Base-by-base conservation (phyloP, 1,140 invertebrate genomes). In the Lucilia cuprina region DNA sequence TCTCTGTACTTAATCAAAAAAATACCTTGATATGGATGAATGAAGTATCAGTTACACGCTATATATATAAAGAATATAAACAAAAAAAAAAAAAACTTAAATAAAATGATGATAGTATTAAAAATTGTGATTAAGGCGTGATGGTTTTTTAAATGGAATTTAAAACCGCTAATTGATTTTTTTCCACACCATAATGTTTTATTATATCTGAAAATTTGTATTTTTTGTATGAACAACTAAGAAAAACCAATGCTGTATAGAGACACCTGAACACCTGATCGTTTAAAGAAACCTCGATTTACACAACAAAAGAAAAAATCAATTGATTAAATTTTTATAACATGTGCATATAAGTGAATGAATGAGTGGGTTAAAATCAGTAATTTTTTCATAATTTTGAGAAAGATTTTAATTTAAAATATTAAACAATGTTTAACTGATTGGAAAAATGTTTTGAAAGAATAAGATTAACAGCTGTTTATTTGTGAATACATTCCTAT, bases 101-200 rank as follows among this genome's bases (percentile, higher is more conserved):
- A 78, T 19, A 78, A 78, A 47, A 78, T 19, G 3, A 80, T 10
- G n/a, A 49, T 49, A 80, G 25, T 25, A n/a, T 17, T 25, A 80
- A 47, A 21, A n/a, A 50, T 49, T 25, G 77, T 49, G 77, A 80
- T 80, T 80, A 80, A 80, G 77, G 77, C 77, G 77, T 80, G 77
- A 80, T 80, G 77, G 77, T 80, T 80, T 80, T 77, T 80, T 80
- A 80, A 80, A 80, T 80, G 77, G 77, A 80, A 80, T 80, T 80
- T 80, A 80, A 80, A 80, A 80, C 77, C 77, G 77, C 77, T 80
- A 80, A 80, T 80, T 80, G 77, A 80, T 80, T 80, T 80, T 70
- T 80, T 80, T 80, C 77, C 77, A 80, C 77, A 50, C 77, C 41
- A 49, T 80, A 80, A 80, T 80, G 35, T 49, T 80, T 78, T 78